Base-by-base conservation (phyloP, 1,140 invertebrate genomes). In the Chrysopa pallens region DNA sequence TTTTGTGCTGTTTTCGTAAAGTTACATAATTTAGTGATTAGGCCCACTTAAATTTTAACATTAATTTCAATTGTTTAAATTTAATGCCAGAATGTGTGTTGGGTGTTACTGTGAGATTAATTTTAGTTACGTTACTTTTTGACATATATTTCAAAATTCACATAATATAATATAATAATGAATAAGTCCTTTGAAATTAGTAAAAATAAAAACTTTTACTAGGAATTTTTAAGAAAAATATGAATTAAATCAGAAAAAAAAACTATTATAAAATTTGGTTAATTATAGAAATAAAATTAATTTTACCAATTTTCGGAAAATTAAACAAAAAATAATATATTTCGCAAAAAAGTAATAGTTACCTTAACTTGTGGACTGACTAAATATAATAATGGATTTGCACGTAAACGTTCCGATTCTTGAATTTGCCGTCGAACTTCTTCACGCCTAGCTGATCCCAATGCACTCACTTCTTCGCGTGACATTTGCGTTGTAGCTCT, bases 281-380 rank as follows among this genome's bases (percentile, higher is more conserved):
- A 11, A 33, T 33, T 33, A 33, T 6, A 12, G 4, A 11, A 33
- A 12, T 9, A 33, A 33, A 33, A 33, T 4, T 33, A 38, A 17
- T 17, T 9, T 5, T 38, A 38, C 5, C 12, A 11, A 17, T 13
- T 17, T 8, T 8, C 11, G 6, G 8, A 13, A 9, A 40, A 39
- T 38, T n/a, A 42, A 45, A 12, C 12, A 37, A 40, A 40, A 40
- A 29, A 4, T 40, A 23, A 40, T 27, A 40, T 17, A 29, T 29
- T 8, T 42, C n/a, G 6, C 4, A 6, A 11, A 8, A n/a, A 27
- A 12, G 36, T 12, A 15, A 36, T 23, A 66, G 68, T 72, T 70
- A 98, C 93, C 85, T 92, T 93, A 51, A 98, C 83, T 72, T 88
- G 80, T 52, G 91, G 90, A 82, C 88, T 92, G 76, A 89, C 79